Base-by-base conservation (phyloP, 1,140 invertebrate species). In the Drosophila rhopaloa region DNA sequence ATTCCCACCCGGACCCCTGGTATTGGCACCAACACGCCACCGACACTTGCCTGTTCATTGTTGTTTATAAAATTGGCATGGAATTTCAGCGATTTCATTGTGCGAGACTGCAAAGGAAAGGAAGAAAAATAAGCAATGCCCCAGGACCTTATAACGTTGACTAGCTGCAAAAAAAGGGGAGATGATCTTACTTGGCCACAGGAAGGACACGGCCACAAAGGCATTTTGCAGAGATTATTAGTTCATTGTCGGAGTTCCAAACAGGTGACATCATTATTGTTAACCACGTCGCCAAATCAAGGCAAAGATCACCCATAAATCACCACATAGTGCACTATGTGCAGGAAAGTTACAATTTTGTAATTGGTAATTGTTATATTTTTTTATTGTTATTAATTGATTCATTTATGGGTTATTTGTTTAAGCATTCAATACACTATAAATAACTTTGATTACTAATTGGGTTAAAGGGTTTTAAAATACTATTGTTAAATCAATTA, bases 51-150 rank as follows among this genome's bases (percentile, higher is more conserved):
- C 68, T 74, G 74, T 74, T 82, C 59, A 82, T 82, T 78, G 59
- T 82, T 82, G 63, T 82, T 82, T 75, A 74, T 67, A 78, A 78
- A 82, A 82, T 82, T 74, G 74, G 63, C 71, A 76, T 79, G 76
- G 72, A 75, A 71, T 71, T 56, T 62, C 70, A 76, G 53, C 46
- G 80, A 76, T 83, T 83, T 76, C 63, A 78, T 82, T 78, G 60
- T 68, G 66, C 54, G 24, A 60, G 48, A 41, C 8, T 32, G 50
- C 47, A 46, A 47, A 56, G 29, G 40, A 43, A 14, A 9, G 32
- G 40, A 38, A 8, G 7, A 13, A 56, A 54, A 29, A 35, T 11
- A 27, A 48, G 32, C 7, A 16, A 16, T 16, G 19, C 38, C 10
- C 27, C 11, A 9, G 16, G 16, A 38, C 7, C 7, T 38, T 4